Base-by-base conservation (phyloP, 1,140 invertebrate species). In the Macrocentrus cingulum region DNA sequence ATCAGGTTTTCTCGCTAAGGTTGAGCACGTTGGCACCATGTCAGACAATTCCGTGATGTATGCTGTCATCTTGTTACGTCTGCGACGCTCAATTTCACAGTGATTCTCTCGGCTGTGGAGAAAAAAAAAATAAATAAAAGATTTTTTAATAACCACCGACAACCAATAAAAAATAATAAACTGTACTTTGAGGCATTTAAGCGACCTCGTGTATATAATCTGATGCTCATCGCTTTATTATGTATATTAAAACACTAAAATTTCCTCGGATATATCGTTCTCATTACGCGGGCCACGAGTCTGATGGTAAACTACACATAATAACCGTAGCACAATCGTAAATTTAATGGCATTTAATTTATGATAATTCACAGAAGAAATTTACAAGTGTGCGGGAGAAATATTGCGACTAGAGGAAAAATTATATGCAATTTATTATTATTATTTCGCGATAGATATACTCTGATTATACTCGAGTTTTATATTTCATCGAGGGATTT, bases 1-100 rank as follows among this genome's bases (percentile, higher is more conserved):
- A 84, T 99, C 98, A 7, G 97, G 97, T 80, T 99, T 99, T 51
- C 97, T 85, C 1, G 97, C 97, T 29, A 99, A 83, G 1, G 95
- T 95, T 67, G 91, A 95, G 81, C 96, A 99, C 63, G 97, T 98
- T 66, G 97, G 98, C 64, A 99, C 97, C 97, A 99, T 99, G 81
- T 99, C 97, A 58, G 95, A 98, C 60, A 99, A 84, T 83, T 99
- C 98, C 64, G 97, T 99, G 72, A 99, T 99, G 81, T 99, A 99
- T 58, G 96, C 93, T 57, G 97, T 99, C 98, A 99, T 99, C 88
- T 99, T 99, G 84, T 99, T 99, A 57, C 98, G 86, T 64, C 98
- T 84, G 59, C 97, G 85, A 64, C 98, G 85, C 80, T 99, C 98
- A 76, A 99, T 99, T 82, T 99, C 98, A 83, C 96, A 98, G 84